These are phyloP conservation scores for Odobenus rosmarus DNA, from an alignment of 2,113 vertebrate genomes.

Conservation along the genomic window DNA sequence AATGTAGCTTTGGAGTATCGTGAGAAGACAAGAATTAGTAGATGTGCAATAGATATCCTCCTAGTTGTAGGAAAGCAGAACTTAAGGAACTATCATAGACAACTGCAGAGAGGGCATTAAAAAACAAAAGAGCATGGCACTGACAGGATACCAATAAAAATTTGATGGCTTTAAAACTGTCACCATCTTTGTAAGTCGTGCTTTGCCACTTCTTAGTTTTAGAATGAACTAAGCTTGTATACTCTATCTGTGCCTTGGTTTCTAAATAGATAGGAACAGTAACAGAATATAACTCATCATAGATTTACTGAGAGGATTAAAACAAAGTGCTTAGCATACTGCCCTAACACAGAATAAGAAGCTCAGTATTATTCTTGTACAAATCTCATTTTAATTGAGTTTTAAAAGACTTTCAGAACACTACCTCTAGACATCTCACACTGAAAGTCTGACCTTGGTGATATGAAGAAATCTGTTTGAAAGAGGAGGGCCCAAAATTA, in stretches of 20 bases:
- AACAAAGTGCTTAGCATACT: background rate
- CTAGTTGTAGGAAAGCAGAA: background rate
- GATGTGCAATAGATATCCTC: background rate
- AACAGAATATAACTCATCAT: background rate
- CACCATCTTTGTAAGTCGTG: slow-evolving; percentile 14
- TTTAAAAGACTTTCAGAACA: slow-evolving; percentile 29
- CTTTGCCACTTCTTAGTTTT: background rate
- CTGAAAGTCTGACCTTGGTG: background rate
- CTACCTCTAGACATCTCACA: background rate
- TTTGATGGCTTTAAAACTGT: background rate
- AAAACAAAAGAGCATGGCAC: background rate
- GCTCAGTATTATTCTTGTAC: background rate
- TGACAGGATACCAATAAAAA: background rate
- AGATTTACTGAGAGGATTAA: slow-evolving; percentile 8
- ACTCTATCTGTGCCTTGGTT: slow-evolving; percentile 1
- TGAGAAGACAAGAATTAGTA: background rate
- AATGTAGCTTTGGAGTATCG: background rate
- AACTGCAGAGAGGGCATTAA: background rate
- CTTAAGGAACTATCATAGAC: background rate
- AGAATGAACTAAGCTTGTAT: background rate
- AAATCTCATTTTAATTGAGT: slow-evolving; percentile 15
- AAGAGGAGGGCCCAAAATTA: background rate
- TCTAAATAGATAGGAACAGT: background rate
- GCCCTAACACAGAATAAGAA: background rate
- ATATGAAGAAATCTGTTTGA: background rate